phyloP scores from a whole-genome alignment of 23 tunicate genomes.

The Oikopleura dioica region DNA sequence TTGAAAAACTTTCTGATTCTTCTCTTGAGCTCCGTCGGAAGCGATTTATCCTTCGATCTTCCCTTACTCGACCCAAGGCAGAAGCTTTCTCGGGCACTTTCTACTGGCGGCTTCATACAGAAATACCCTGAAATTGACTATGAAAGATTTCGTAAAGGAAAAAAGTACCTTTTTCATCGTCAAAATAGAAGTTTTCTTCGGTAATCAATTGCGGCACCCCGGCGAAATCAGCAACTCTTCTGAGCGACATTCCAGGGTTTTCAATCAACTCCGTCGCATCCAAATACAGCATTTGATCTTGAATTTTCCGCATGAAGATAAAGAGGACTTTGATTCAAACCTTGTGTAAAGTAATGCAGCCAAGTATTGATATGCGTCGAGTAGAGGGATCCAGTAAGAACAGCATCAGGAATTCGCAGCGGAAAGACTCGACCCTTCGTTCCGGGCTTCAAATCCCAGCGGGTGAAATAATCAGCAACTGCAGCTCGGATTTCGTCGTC shows the following conservation, averaged over 20 bases:
- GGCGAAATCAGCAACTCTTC: neutral
- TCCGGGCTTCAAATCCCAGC: slow-evolving; percentile 9
- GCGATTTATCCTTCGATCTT: neutral
- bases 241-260: neutral
- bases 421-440: neutral
- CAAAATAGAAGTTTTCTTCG: slow-evolving; percentile 2
- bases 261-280: slow-evolving; percentile 3
- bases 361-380: neutral
- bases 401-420: neutral
- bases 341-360: slow-evolving; percentile 3
- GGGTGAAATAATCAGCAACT: neutral
- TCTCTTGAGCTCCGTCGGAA: neutral
- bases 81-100: neutral
- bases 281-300: slow-evolving; percentile 8
- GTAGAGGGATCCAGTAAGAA: neutral
- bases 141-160: no score
- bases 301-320: no score
- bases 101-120: neutral
- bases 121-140: no score
- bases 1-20: neutral
- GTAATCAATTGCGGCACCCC: neutral
- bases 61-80: neutral
- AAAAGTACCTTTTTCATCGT: slow-evolving; percentile 11
- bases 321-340: no score
- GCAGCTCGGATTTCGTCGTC: slow-evolving; percentile 2